Evolutionary conservation across 1,140 invertebrate species (phyloP).

Genomic region (Plectus sambesii): DNA sequence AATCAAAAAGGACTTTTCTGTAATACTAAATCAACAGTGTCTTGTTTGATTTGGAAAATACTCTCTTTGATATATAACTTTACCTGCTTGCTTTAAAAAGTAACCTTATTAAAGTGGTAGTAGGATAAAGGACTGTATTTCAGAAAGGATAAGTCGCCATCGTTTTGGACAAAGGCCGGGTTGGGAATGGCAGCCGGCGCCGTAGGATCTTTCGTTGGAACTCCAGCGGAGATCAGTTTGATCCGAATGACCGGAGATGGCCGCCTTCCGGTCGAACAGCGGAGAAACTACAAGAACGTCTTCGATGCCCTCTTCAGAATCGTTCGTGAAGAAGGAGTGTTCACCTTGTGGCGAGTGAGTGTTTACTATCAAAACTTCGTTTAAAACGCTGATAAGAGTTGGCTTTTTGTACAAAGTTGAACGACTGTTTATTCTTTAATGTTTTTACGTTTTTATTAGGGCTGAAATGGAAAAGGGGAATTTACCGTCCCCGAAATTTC

Average conservation of each 20-base stretch:
- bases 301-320: slow-evolving; percentile 79
- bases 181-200: slow-evolving; percentile 73
- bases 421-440: not conserved
- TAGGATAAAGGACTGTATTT: too few relatives aligned
- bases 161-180: slow-evolving; percentile 53
- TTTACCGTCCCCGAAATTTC: slow-evolving; percentile 8
- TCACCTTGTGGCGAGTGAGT: slow-evolving; percentile 77
- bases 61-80: too few relatives aligned
- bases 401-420: not conserved
- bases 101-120: too few relatives aligned
- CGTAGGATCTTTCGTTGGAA: slow-evolving; percentile 77
- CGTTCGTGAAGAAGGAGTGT: slow-evolving; percentile 72
- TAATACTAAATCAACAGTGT: too few relatives aligned
- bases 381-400: not conserved
- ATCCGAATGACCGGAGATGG: slow-evolving; percentile 96
- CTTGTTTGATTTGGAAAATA: too few relatives aligned
- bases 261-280: slow-evolving; percentile 66
- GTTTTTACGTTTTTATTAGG: slow-evolving; percentile 11
- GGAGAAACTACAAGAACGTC: slow-evolving; percentile 84
- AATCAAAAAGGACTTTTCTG: too few relatives aligned
- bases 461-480: not conserved
- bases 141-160: too few relatives aligned
- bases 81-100: too few relatives aligned
- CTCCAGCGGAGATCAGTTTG: slow-evolving; percentile 75
- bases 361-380: slow-evolving; percentile 57